Base-by-base conservation (phyloP, 2,888 invertebrate species). In the Fragum sueziense region DNA sequence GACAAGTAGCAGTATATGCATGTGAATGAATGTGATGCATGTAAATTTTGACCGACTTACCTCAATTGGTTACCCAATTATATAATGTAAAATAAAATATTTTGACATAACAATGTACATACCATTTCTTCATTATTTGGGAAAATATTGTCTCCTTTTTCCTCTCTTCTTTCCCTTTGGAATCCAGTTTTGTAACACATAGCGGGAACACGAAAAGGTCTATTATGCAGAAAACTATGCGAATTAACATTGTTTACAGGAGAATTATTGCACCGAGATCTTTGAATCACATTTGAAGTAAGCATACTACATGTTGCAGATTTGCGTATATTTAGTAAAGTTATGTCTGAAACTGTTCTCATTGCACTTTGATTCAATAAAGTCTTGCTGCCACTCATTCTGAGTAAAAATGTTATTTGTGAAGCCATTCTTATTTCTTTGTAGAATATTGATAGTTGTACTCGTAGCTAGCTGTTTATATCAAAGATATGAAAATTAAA, bases 61-160 rank as follows among this genome's bases (percentile, higher is more conserved):
- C n/a, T n/a, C n/a, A n/a, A n/a, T n/a, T n/a, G n/a, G n/a, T n/a
- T n/a, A n/a, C n/a, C n/a, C n/a, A n/a, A n/a, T n/a, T n/a, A n/a
- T n/a, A n/a, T n/a, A n/a, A n/a, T n/a, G n/a, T n/a, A n/a, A n/a
- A n/a, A n/a, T n/a, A n/a, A n/a, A n/a, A n/a, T n/a, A n/a, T n/a
- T n/a, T n/a, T n/a, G n/a, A n/a, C n/a, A n/a, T n/a, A n/a, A n/a
- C n/a, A n/a, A n/a, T n/a, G n/a, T n/a, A 57, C 57, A 27, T 57
- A 57, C 57, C 57, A 57, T 57, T 22, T 57, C 57, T 27, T 57
- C 57, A 57, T 57, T 57, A 25, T 22, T 57, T 22, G 57, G 57
- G 25, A 27, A 57, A 57, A 57, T 27, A 11, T 57, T 3, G 11
- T 57, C 57, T 14, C 14, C n/a, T n/a, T 57, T 57, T 57, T n/a